Evolutionary conservation across 2,113 vertebrate genomes (phyloP).

Genomic region (Apaloderma vittatum): DNA sequence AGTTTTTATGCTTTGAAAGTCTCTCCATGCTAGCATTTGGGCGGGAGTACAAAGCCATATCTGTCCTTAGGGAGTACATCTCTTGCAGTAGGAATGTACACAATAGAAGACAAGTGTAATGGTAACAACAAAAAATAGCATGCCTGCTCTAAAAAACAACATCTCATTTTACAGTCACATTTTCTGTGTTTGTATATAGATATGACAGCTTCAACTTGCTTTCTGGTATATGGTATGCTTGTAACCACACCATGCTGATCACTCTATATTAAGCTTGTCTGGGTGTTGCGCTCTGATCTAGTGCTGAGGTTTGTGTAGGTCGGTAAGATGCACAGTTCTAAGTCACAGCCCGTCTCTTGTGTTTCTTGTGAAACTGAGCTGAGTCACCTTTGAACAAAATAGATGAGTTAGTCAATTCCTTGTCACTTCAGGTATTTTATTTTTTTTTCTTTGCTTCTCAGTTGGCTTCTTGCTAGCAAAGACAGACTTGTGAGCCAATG

Average conservation of each 20-base stretch:
- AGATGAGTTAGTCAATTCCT: neutral
- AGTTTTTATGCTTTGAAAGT: neutral
- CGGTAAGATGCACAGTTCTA: neutral
- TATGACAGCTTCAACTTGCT: neutral
- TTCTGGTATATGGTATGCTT: neutral
- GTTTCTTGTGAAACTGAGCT: neutral
- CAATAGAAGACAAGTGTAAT: neutral
- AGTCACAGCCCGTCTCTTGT: too few relatives aligned
- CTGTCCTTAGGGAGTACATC: neutral
- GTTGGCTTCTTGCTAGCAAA: neutral
- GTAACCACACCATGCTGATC: accelerated
- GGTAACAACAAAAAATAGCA: neutral
- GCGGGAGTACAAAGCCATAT: neutral
- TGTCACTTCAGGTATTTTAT: neutral
- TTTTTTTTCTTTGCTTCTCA: neutral
- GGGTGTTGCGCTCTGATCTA: accelerated
- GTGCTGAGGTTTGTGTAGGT: neutral
- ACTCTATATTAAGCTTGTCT: accelerated
- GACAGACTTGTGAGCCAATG: neutral
- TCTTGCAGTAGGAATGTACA: neutral
- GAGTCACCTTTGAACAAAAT: neutral
- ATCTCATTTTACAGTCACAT: neutral
- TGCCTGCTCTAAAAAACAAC: neutral
- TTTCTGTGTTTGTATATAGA: neutral
- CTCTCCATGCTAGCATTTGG: neutral